Evolutionary conservation across 2,888 invertebrate species (phyloP), one percentile per base, ranked within the genome.

Genomic region (Nowickia ferox): DNA sequence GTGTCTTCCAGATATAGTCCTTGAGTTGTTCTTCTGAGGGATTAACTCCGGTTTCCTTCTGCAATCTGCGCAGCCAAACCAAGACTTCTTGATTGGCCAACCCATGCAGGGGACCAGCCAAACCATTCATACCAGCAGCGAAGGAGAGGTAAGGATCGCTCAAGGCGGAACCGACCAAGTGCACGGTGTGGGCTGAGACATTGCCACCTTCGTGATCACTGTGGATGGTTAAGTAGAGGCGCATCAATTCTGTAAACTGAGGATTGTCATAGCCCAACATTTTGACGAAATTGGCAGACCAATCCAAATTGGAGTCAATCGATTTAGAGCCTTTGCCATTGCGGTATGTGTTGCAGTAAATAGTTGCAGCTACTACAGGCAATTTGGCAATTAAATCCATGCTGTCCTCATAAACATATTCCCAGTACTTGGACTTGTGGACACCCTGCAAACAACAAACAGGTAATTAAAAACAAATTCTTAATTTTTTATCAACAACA

Each of bases 1-100:
- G 93, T 1, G 98, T 99, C 93, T 98, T 98, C 98, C 98, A 98
- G 92, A 99, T 97, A 94, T 98, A 99, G 72, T 99, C 98, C 93
- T 97, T 98, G 77, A 99, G 94, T 89, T 98, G 95, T 0, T 98
- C 97, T 92, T 99, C 98, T 17, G 97, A 96, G 87, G 97, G 96
- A 91, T 95, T 96, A 89, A 96, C 96, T 74, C 97, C 97, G 69
- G 99, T 95, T 91, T 97, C 96, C 89, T 96, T 94, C 88, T 96
- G 96, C 46, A 99, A 94, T 93, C 98, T 98, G 91, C 97, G 96
- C 89, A 99, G 92, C 98, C 99, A 99, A 15, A 98, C 94, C 84
- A 99, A 95, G 83, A 98, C 98, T 94, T 97, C 97, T 94, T 98
- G 97, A 92, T 97, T 98, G 87, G 97, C 97, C 71, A 98, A 94